These are phyloP conservation scores for Erpobdella octoculata DNA, from an alignment of 2,888 invertebrate genomes.

Conservation along the genomic window DNA sequence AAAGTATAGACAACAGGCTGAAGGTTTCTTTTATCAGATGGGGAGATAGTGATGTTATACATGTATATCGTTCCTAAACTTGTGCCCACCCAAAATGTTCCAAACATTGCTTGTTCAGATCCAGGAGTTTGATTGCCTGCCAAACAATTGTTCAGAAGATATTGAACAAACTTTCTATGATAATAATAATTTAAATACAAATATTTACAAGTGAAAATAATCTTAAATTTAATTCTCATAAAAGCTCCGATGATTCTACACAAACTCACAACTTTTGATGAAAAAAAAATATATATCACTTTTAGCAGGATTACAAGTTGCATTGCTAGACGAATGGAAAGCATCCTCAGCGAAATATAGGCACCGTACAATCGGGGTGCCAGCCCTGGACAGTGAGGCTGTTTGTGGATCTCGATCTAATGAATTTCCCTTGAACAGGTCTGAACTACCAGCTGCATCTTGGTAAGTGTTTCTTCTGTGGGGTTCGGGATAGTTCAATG, in stretches of 20 bases:
- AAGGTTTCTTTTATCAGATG: background rate
- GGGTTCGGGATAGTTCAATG: background rate
- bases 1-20: constrained; percentile 12
- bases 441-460: background rate
- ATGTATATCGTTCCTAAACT: constrained; percentile 14
- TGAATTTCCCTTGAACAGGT: constrained; percentile 8
- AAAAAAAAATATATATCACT: background rate
- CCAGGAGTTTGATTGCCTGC: no score
- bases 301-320: background rate
- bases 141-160: no score
- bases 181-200: background rate
- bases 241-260: background rate
- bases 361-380: constrained; percentile 18
- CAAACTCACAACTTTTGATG: background rate
- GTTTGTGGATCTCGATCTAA: constrained; percentile 20
- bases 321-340: background rate
- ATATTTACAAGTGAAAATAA: background rate
- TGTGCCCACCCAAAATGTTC: constrained; percentile 23
- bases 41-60: constrained; percentile 16
- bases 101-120: background rate
- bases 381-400: constrained; percentile 5
- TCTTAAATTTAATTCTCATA: background rate
- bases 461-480: background rate
- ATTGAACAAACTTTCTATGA: no score
- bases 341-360: constrained; percentile 18